Percentiles rank a stretch among this genome's conserved stretches.
Evolutionary conservation across 2,888 invertebrate genomes (phyloP).

Genomic region (Tiphia femorata): DNA sequence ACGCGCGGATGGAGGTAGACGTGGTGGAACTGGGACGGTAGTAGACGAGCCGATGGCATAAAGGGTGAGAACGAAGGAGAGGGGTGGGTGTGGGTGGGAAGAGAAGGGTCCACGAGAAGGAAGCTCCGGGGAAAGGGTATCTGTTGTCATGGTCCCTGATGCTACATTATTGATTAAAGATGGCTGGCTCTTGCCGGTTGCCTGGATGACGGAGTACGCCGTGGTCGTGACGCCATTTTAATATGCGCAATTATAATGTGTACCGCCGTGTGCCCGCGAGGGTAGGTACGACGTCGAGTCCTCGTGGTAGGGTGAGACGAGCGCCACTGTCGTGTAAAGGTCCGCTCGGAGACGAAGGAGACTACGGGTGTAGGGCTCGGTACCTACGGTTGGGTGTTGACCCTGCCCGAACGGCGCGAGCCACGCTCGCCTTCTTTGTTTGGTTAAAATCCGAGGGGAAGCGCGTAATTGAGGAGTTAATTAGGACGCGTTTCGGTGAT

Average conservation of each 20-base stretch:
- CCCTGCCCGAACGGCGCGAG: conserved; percentile 26
- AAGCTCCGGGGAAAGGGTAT: conserved; percentile 61
- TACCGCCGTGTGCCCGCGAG: conserved; percentile 48
- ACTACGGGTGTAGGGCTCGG: conserved; percentile 4
- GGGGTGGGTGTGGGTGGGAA: conserved; percentile 44
- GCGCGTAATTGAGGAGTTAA: conserved; percentile 67
- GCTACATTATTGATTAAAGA: conserved; percentile 70
- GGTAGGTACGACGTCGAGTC: conserved; percentile 1
- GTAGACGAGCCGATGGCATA: conserved; percentile 8
- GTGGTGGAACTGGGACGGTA: too few species aligned
- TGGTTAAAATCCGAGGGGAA: conserved; percentile 56
- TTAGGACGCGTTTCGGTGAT: conserved; percentile 64
- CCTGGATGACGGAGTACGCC: conserved; percentile 38
- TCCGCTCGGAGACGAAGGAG: conserved; percentile 3
- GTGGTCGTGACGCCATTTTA: conserved; percentile 65
- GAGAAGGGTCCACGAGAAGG: conserved; percentile 58
- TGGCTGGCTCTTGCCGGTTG: conserved; percentile 59
- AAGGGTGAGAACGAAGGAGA: not conserved
- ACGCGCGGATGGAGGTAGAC: not conserved
- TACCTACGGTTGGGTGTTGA: conserved; percentile 27
- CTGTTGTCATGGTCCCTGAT: conserved; percentile 70
- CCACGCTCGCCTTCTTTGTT: conserved; percentile 57
- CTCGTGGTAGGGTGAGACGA: conserved; percentile 8
- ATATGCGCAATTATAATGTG: conserved; percentile 69
- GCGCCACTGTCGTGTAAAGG: too few species aligned